Base-by-base conservation (phyloP, 2,888 invertebrate genomes). In the Nymphalis c-album region DNA sequence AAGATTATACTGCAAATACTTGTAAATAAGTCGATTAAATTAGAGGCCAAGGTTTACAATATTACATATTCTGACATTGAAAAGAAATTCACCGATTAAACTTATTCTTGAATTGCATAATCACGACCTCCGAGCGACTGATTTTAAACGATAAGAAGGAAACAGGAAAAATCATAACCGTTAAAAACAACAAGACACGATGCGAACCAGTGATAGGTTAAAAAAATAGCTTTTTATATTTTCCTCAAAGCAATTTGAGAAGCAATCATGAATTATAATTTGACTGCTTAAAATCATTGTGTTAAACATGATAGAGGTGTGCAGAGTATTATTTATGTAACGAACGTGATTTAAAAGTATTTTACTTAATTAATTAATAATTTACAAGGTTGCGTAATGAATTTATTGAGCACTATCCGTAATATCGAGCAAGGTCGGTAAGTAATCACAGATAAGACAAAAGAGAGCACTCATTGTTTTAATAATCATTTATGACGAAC, bases 71-170 rank as follows among this genome's bases (percentile, higher is more conserved):
- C 20, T 53, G 60, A 31, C 35, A 58, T 31, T 58, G 45, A 59
- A 63, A 63, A 63, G 13, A 46, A 57, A 57, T 45, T 62, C 45
- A 53, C 17, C 22, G 7, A 48, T 22, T 57, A 35, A 57, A 35
- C 47, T 60, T 55, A 67, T 53, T 59, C 51, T 46, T 60, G 47
- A 59, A 66, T 70, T 68, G 63, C 63, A 63, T 69, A 61, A 73
- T 53, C 67, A 70, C 60, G 64, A 64, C 68, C 66, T 72, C 59
- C 40, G 26, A 20, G 13, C 35, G 46, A 57, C 53, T 26, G n/a
- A 55, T 55, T 68, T 40, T 60, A 67, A 68, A 20, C 45, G 45
- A 64, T 62, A 31, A 31, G 26, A 31, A 31, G 26, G 26, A 31
- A 31, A 31, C 47, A 60, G 60, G 70, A 66, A 65, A 67, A 67